phyloP scores from a whole-genome alignment of 1,140 invertebrate species.

The Drosophila nigromelanica region DNA sequence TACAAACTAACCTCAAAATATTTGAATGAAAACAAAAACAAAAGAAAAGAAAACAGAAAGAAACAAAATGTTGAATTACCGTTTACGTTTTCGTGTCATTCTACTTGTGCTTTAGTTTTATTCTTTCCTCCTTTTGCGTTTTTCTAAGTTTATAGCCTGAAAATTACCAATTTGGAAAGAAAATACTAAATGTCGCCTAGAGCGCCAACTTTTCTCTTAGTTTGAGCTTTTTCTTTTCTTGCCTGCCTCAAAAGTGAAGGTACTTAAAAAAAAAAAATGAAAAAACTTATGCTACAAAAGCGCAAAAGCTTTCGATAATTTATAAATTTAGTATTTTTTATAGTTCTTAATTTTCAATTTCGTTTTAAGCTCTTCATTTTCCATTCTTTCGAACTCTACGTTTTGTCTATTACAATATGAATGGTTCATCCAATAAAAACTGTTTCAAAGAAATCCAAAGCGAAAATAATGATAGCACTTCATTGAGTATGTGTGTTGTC shows the following conservation, averaged over 20 bases:
- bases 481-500: constrained; percentile 88
- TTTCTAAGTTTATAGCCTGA: constrained; percentile 31
- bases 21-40: constrained; percentile 21
- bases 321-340: constrained; percentile 26
- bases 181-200: constrained; percentile 43
- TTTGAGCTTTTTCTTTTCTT: constrained; percentile 84
- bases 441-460: constrained; percentile 68
- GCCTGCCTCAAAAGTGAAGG: constrained; percentile 58
- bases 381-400: constrained; percentile 57
- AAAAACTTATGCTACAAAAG: constrained; percentile 36
- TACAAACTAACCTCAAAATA: constrained; percentile 52
- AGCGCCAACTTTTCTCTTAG: constrained; percentile 59
- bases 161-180: constrained; percentile 20
- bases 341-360: constrained; percentile 34
- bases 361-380: constrained; percentile 41
- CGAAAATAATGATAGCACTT: constrained; percentile 84
- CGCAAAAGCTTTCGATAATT: constrained; percentile 51
- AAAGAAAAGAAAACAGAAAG: constrained; percentile 38
- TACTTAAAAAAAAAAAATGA: constrained; percentile 25
- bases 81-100: constrained; percentile 50
- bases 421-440: constrained; percentile 46
- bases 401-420: constrained; percentile 41
- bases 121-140: constrained; percentile 30
- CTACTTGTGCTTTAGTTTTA: constrained; percentile 50
- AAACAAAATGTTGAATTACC: constrained; percentile 64